A percentile compares a stretch with the other conserved stretches of the same genome.
Conservation (phyloP, 2,888 invertebrate species). For the Zeuzera pyrina region DNA sequence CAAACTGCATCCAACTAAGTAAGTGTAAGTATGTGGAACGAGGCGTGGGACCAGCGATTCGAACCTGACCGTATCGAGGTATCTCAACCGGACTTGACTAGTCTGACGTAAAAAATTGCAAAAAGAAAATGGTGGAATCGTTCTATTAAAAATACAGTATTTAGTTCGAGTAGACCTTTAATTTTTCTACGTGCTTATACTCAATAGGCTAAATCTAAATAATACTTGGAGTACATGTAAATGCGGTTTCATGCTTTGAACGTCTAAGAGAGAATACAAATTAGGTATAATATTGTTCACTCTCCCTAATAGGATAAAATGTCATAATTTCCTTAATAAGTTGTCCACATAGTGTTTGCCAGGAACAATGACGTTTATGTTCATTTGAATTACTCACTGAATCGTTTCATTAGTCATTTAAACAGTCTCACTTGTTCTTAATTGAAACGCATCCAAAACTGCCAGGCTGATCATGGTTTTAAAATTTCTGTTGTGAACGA, state of each 20-base stretch:
- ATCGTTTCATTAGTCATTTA: constrained; percentile 59
- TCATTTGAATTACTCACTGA: constrained; percentile 60
- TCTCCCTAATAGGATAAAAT: neutral
- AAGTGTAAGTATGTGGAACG: constrained; percentile 51
- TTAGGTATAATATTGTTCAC: no score
- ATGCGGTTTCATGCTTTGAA: no score
- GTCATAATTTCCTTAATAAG: constrained; percentile 22
- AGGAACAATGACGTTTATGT: constrained; percentile 40
- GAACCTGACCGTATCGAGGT: constrained; percentile 66
- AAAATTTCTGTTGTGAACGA: no score
- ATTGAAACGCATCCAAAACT: constrained; percentile 59
- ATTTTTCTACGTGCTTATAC: no score
- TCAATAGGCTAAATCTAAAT: no score
- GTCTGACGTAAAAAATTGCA: constrained; percentile 42
- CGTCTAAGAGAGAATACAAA: no score
- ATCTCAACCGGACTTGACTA: constrained; percentile 62
- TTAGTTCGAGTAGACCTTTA: no score
- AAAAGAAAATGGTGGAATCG: no score
- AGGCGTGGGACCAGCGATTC: constrained; percentile 56
- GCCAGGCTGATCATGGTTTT: constrained; percentile 21
- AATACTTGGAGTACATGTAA: no score
- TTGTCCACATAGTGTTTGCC: constrained; percentile 22
- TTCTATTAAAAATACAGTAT: no score
- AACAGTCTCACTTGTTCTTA: constrained; percentile 46
- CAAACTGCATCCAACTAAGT: constrained; percentile 26